These are phyloP conservation scores for Pharmacophagus antenor DNA, from an alignment of 2,888 invertebrate species.

Conservation along the genomic window DNA sequence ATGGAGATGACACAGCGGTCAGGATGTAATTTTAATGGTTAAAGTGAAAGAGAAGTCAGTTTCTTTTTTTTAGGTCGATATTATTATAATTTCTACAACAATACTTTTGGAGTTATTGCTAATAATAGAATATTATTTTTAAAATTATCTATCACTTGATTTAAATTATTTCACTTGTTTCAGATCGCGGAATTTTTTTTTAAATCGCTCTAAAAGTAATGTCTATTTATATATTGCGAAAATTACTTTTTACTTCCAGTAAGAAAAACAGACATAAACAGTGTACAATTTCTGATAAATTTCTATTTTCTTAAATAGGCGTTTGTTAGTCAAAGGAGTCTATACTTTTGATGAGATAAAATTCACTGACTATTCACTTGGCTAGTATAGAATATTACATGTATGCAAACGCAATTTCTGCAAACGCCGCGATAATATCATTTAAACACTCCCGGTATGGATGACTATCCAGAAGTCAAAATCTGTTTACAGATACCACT, in stretches of 20 bases:
- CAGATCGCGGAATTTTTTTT: neutral
- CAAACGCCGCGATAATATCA: neutral
- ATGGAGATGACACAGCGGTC: constrained; percentile 22
- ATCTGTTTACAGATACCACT: constrained; percentile 44
- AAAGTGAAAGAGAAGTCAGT: constrained; percentile 33
- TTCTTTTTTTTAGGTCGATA: constrained; percentile 1
- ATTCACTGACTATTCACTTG: neutral
- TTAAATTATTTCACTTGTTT: constrained; percentile 4
- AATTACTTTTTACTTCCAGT: no score
- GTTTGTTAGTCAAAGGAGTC: neutral
- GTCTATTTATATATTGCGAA: no score
- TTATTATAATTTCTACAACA: constrained; percentile 10
- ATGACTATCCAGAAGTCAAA: constrained; percentile 34
- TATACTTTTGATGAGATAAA: constrained; percentile 1
- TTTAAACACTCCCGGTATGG: constrained; percentile 38
- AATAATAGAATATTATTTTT: constrained; percentile 4
- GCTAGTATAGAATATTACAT: neutral
- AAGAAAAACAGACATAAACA: neutral
- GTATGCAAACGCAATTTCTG: neutral
- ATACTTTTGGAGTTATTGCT: constrained; percentile 18
- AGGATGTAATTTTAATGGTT: constrained; percentile 9
- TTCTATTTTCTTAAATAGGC: neutral
- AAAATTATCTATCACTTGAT: constrained; percentile 6
- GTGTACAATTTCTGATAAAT: neutral
- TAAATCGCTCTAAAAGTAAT: no score